Evolutionary conservation across 2,888 invertebrate genomes (phyloP), one percentile per base, ranked within the genome.

Genomic region (Ichneumon xanthorius): DNA sequence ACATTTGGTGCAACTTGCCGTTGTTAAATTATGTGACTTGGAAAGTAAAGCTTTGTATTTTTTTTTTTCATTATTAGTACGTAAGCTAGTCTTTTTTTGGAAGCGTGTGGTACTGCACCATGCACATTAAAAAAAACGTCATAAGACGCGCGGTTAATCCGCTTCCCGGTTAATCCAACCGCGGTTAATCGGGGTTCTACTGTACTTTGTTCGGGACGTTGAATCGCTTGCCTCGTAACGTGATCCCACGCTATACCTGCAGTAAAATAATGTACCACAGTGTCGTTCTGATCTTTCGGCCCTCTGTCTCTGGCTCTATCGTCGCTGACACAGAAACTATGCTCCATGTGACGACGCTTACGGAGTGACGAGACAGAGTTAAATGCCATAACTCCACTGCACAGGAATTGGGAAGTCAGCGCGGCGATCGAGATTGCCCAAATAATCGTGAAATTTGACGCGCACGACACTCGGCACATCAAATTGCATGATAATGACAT

Each of bases 121-220:
- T 3, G 26, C 26, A 26, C 26, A 26, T 26, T 22, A 26, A 26
- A 26, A 26, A 26, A 26, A 26, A 26, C 0, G 3, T 3, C 26
- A 3, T 0, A 26, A 26, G 26, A 26, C 26, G 4, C 26, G 26
- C 3, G 26, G 26, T 26, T 26, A 26, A 3, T 3, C 26, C 26
- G 3, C 26, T 26, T 26, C 26, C 26, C 26, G 26, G 26, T 26
- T 26, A 26, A 26, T 26, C 3, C 26, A 26, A 3, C 26, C 26
- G 3, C 26, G 26, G 26, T 26, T 26, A 26, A 26, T 26, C 26
- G 26, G 26, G 26, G 26, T 26, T 26, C 26, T 26, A 26, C 26
- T 26, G 26, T 26, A 80, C 82, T 85, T 85, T 72, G 67, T 80
- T 72, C 63, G n/a, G 70, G 79, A 79, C 84, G 73, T 73, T 53